Base-by-base conservation (phyloP, 2,888 invertebrate genomes). In the Chloroclysta siterata region DNA sequence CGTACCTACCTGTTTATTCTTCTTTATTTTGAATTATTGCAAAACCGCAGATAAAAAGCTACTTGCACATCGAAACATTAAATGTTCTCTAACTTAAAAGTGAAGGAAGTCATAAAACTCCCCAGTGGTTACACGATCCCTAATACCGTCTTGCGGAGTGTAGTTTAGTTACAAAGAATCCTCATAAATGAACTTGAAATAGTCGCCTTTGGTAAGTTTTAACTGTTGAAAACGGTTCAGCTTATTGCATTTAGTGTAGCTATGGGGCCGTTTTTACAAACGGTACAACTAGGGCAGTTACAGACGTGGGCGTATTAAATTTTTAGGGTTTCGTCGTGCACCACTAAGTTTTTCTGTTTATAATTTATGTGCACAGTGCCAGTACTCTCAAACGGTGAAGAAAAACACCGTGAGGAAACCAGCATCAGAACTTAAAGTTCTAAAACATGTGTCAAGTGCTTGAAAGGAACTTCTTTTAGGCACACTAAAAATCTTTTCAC, bases 151-250 rank as follows among this genome's bases (percentile, higher is more conserved):
- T 60, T 60, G 54, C 50, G 39, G 41, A 60, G 29, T 61, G 65
- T 53, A 65, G 65, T 65, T 60, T 53, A 65, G 65, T 65, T 60
- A 53, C 57, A 60, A 60, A 65, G 65, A 61, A 65, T 58, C 57
- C 57, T 51, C 60, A 41, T 65, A 61, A 61, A 54, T 65, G 53
- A 63, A 61, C 60, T 54, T 58, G 46, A 53, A 47, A 60, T 54
- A 58, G 39, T 51, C 48, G 33, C 53, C 53, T 29, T 2, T 10
- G 29, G 51, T 51, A 56, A 57, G 60, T 57, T 65, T 60, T 46
- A 65, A n/a, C n/a, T n/a, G n/a, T n/a, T n/a, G n/a, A n/a, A n/a
- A 60, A 41, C 39, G n/a, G 41, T 36, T 33, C 8, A 39, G 36
- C 39, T 15, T 55, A 28, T 60, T 48, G 3, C 13, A 28, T 11